A percentile compares a stretch with the other conserved stretches of the same genome.
Evolutionary conservation across 2,888 invertebrate species (phyloP).

Genomic region (Oscheius sp.): DNA sequence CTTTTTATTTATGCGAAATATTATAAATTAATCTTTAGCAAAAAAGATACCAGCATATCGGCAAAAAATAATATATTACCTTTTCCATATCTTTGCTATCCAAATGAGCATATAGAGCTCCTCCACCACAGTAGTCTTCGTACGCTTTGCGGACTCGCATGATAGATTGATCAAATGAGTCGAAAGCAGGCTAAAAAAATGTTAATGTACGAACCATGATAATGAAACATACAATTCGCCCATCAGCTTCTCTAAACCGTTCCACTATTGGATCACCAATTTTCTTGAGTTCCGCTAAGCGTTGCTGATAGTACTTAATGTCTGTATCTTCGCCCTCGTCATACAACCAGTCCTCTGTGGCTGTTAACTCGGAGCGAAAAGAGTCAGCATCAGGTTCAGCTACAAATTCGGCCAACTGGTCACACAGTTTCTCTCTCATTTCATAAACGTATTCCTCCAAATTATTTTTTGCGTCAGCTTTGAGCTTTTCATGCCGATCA

Average conservation of each 20-base stretch:
- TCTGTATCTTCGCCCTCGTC: slow-evolving; percentile 95
- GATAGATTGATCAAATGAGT: slow-evolving; percentile 84
- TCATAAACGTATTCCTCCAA: slow-evolving; percentile 99
- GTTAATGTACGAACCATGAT: too few species aligned
- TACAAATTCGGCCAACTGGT: slow-evolving; percentile 83
- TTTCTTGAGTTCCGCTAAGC: slow-evolving; percentile 77
- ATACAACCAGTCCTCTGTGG: slow-evolving; percentile 95
- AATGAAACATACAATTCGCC: slow-evolving; percentile 80
- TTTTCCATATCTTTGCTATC: slow-evolving; percentile 81
- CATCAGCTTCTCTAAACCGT: slow-evolving; percentile 85
- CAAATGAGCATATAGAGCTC: slow-evolving; percentile 80
- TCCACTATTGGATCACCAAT: slow-evolving; percentile 90
- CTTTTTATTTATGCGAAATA: too few species aligned
- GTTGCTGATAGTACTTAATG: slow-evolving; percentile 77
- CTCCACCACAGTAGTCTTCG: slow-evolving; percentile 71
- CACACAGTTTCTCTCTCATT: slow-evolving; percentile 86
- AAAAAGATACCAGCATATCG: too few species aligned
- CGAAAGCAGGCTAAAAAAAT: slow-evolving; percentile 78
- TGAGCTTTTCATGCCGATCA: slow-evolving; percentile 92
- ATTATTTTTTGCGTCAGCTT: slow-evolving; percentile 93
- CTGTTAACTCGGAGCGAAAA: slow-evolving; percentile 80
- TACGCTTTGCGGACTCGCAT: slow-evolving; percentile 84
- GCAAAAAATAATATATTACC: slow-evolving; percentile 77
- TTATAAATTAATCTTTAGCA: too few species aligned
- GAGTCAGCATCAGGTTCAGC: slow-evolving; percentile 77